Evolutionary conservation across 2,797 vertebrate species (phyloP).

Genomic region (Garrulus glandarius): DNA sequence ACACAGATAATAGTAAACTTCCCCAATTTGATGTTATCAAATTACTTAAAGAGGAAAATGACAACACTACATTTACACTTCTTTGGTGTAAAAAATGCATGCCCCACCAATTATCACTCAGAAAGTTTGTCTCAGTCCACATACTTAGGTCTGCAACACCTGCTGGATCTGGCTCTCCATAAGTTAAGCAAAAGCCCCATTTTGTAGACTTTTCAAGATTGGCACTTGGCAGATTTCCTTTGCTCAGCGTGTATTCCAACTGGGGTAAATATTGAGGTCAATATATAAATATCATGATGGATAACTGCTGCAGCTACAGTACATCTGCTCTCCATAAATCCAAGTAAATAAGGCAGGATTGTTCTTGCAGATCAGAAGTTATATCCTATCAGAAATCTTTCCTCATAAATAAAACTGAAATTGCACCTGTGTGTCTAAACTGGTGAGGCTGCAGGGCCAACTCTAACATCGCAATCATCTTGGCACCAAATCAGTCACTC

Average conservation of each 20-base stretch:
- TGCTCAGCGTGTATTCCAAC: neutral
- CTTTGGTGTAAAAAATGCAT: neutral
- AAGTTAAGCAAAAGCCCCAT: neutral
- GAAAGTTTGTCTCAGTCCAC: neutral
- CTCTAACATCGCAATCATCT: neutral
- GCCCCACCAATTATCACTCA: neutral
- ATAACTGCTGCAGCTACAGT: neutral
- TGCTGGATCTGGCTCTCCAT: neutral
- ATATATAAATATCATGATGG: neutral
- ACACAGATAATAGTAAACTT: neutral
- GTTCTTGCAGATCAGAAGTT: neutral
- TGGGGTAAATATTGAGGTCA: neutral
- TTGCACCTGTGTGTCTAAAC: neutral
- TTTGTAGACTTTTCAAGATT: neutral
- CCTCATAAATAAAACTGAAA: neutral
- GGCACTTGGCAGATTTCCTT: neutral
- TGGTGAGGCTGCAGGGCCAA: neutral
- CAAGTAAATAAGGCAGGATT: neutral
- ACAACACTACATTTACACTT: neutral
- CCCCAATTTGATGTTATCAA: neutral
- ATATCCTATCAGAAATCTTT: neutral
- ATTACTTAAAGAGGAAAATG: neutral
- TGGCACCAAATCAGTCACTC: neutral
- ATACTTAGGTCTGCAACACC: rapidly evolving
- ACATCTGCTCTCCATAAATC: neutral